Conservation (phyloP, 2,113 vertebrate species). For the Onychostoma macrolepis region DNA sequence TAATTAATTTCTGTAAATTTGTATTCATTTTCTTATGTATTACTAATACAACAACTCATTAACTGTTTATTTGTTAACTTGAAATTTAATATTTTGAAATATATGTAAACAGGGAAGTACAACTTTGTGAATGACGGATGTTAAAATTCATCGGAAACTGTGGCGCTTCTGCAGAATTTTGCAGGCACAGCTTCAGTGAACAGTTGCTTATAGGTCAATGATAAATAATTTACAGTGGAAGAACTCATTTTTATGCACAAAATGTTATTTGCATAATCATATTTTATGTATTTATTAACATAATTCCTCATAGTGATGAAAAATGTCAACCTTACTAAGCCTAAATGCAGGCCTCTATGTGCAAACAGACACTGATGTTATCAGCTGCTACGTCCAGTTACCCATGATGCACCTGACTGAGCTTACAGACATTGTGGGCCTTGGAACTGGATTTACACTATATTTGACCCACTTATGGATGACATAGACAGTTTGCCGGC, state of each 20-base stretch:
- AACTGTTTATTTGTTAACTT: no score
- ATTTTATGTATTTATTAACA: neutral
- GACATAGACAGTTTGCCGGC: conserved; percentile 2
- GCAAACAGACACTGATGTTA: neutral
- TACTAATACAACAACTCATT: no score
- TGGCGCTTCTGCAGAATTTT: neutral
- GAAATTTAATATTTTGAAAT: no score
- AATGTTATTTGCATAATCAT: conserved; percentile 12
- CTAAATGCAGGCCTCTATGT: neutral
- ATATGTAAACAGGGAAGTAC: neutral
- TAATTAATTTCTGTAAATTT: no score
- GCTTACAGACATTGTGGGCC: neutral
- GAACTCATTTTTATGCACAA: conserved; percentile 1
- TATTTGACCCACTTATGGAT: neutral
- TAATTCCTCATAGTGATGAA: neutral
- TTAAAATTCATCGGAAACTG: neutral
- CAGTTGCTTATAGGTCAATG: conserved; percentile 39
- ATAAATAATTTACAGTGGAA: conserved; percentile 44
- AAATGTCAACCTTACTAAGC: neutral
- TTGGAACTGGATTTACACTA: neutral
- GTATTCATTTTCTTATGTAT: no score
- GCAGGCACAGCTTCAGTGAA: neutral
- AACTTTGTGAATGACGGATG: neutral
- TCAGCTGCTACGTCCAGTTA: neutral
- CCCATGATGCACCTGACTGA: conserved; percentile 24